Evolutionary conservation across 2,797 vertebrate genomes (phyloP), one percentile per base, ranked within the genome.

Genomic region (Sebastes dallii): DNA sequence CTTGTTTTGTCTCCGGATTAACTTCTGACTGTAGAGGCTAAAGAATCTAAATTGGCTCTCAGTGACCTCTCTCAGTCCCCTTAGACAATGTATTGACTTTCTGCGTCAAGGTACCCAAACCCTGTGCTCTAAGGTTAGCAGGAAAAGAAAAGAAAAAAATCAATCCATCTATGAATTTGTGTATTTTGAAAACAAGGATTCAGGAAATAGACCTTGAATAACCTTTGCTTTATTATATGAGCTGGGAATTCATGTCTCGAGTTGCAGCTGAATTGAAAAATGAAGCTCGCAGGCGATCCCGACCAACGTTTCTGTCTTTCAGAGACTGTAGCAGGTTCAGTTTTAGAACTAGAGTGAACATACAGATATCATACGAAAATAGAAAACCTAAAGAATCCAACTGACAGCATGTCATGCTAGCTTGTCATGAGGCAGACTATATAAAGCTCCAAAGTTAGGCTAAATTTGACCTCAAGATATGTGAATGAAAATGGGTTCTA

Each of bases 1-100:
- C 75, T 85, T 83, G 82, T 82, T 88, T 92, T 92, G 92, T 91
- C 86, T 89, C 70, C 64, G 75, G 86, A 90, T 93, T 86, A 88
- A 78, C 80, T 83, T 90, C 68, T 84, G 66, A 72, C 78, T 82
- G 54, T 22, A 25, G 75, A 84, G 52, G 77, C 77, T 42, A 25
- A 82, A 66, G 84, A 85, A 88, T 88, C 86, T 77, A 89, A 92
- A 91, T 89, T 89, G 80, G 64, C 75, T 88, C 71, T 80, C 74
- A 66, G 76, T 90, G 89, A 93, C 83, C 87, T 67, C 85, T 89
- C 84, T 81, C 75, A 77, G 70, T 82, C 85, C 67, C 86, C 29
- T 76, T 58, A 88, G 83, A 91, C 89, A 73, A 60, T 22, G 36
- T 80, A 88, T 90, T 85, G 87, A 89, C 83, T 86, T 84, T 77